Percentiles rank a stretch among this genome's conserved stretches.
phyloP scores from a whole-genome alignment of 1,140 invertebrate species.

The Magallana angulata region DNA sequence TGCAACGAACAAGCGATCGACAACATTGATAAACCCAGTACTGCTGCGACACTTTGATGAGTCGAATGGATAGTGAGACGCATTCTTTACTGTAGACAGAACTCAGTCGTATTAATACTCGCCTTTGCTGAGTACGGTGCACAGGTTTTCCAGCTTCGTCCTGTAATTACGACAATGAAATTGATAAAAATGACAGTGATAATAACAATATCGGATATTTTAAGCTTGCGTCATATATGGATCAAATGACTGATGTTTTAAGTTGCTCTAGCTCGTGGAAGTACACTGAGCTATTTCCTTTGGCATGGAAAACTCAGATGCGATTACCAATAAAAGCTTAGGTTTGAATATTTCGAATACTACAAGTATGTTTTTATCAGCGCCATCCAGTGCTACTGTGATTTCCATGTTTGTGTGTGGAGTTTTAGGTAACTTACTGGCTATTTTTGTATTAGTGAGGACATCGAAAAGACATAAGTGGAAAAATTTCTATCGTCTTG shows the following conservation, averaged over 20 bases:
- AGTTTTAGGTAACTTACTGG: slow-evolving; percentile 68
- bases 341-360: background rate
- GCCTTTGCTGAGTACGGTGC: background rate
- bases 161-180: background rate
- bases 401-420: slow-evolving; percentile 66
- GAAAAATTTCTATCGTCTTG: slow-evolving; percentile 70
- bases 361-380: slow-evolving; percentile 17
- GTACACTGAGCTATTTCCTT: background rate
- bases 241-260: background rate
- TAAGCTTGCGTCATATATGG: background rate
- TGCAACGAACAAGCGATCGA: background rate
- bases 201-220: slow-evolving; percentile 11
- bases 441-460: slow-evolving; percentile 64
- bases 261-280: too few relatives aligned
- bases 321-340: background rate
- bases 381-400: slow-evolving; percentile 6
- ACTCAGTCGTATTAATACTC: background rate
- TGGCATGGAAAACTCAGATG: background rate
- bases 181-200: background rate
- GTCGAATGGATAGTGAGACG: background rate
- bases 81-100: background rate
- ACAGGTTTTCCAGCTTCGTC: background rate
- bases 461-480: slow-evolving; percentile 64
- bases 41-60: too few relatives aligned
- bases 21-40: too few relatives aligned